Base-by-base conservation (phyloP, 2,888 invertebrate species). In the Lypha dubia region DNA sequence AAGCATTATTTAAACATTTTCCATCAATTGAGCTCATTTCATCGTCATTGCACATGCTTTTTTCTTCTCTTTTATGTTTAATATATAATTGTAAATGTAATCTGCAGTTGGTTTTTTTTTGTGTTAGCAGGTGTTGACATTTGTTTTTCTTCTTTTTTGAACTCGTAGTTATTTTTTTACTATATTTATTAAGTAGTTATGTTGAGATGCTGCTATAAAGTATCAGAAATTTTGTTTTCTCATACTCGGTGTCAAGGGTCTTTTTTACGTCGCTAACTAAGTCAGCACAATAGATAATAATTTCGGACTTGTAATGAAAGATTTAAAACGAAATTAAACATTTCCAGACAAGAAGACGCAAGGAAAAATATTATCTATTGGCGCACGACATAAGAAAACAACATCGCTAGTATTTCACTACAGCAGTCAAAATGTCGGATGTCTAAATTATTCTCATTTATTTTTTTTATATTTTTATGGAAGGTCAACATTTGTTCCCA, bases 121-220 rank as follows among this genome's bases (percentile, higher is more conserved):
- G 0, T 62, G n/a, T 79, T 44, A 70, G 79, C 79, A 79, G 79
- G 79, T 79, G 79, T 49, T 67, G 58, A 79, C 65, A 79, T 41
- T 24, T 63, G 63, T 65, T 24, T 68, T 49, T 22, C 32, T 4
- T 17, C 35, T 15, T 11, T 56, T 15, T 22, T 13, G 20, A 28
- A 46, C 28, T 28, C 8, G 22, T 41, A 46, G 1, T n/a, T 28
- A 49, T 73, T 49, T 60, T 58, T 58, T 58, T 58, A 13, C 17
- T 44, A 6, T 22, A 71, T 44, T 71, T 11, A 58, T 70, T 24
- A 41, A 35, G 3, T 53, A n/a, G 1, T 15, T 44, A 4, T 38
- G 1, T n/a, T 53, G 24, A 38, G 51, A 32, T 35, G 49, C 51
- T 22, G 9, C 51, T 22, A 5, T 17, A n/a, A 68, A 13, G 15